A percentile compares a stretch with the other conserved stretches of the same genome.
phyloP scores from a whole-genome alignment of 2,797 vertebrate genomes.

The Lerista edwardsae region DNA sequence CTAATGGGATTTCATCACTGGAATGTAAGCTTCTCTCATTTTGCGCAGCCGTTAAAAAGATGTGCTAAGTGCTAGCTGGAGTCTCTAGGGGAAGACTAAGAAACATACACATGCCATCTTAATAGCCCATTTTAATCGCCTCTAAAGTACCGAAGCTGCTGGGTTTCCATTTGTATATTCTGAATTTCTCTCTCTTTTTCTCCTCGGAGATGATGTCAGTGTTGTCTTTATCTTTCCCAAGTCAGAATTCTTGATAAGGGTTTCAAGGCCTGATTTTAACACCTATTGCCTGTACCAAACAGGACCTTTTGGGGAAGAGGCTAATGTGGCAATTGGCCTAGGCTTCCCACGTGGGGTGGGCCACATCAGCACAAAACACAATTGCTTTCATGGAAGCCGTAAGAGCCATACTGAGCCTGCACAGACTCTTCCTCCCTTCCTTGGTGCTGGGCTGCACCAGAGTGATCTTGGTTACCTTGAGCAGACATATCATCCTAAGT shows the following conservation, averaged over 20 bases:
- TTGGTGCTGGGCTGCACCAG: no score
- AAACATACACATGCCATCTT: fast-evolving
- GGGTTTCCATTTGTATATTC: background rate
- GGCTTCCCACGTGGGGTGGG: no score
- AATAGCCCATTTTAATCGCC: background rate
- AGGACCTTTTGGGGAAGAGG: no score
- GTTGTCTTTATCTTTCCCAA: background rate
- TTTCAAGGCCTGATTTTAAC: no score
- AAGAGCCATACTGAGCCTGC: no score
- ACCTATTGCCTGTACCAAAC: no score
- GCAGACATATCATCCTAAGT: no score
- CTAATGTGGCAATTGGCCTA: no score
- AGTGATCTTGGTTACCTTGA: no score
- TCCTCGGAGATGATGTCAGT: background rate
- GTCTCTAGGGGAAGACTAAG: background rate
- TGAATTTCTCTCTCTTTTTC: background rate
- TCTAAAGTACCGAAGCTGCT: background rate
- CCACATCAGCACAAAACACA: no score
- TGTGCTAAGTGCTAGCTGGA: background rate
- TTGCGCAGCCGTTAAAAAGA: constrained; percentile 4
- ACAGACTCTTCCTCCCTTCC: no score
- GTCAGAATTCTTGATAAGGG: background rate
- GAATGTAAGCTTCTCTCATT: constrained; percentile 40
- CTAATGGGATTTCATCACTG: constrained; percentile 36
- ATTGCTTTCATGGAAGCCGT: no score